Conservation (phyloP, 2,888 invertebrate species). For the Macrosiphum euphorbiae region DNA sequence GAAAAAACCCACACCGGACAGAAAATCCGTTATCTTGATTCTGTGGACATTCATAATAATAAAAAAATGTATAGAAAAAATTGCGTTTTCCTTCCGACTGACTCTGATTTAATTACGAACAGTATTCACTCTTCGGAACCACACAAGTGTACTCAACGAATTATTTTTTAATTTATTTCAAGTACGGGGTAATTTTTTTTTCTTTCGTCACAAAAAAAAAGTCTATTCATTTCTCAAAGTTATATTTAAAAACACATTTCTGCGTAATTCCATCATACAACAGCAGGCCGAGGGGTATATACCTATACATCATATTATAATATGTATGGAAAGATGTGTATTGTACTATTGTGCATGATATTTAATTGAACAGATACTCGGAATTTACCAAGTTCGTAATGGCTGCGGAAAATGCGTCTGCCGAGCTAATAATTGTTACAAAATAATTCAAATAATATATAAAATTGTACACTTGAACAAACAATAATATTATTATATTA, state of each 20-base stretch:
- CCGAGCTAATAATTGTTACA: not conserved
- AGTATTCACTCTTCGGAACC: conserved; percentile 50
- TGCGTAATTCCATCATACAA: not conserved
- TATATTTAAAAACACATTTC: conserved; percentile 22
- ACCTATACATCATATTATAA: not conserved
- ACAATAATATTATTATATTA: not conserved
- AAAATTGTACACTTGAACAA: not conserved
- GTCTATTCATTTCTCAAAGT: not conserved
- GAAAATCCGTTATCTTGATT: conserved; percentile 62
- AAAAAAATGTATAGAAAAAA: conserved; percentile 35
- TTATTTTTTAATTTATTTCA: conserved; percentile 48
- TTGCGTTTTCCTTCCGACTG: conserved; percentile 55
- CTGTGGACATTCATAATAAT: conserved; percentile 41
- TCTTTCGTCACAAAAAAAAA: not conserved
- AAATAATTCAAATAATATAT: not conserved
- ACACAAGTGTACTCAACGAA: conserved; percentile 44
- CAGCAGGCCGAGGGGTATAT: not conserved
- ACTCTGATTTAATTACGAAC: conserved; percentile 52
- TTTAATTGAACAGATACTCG: not conserved
- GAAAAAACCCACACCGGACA: conserved; percentile 44
- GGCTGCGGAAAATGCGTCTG: not conserved
- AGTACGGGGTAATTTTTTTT: conserved; percentile 43
- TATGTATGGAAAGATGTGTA: not conserved
- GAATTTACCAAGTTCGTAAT: not conserved
- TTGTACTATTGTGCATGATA: not conserved